phyloP scores from a whole-genome alignment of 2,113 vertebrate genomes.

The Ovis aries region DNA sequence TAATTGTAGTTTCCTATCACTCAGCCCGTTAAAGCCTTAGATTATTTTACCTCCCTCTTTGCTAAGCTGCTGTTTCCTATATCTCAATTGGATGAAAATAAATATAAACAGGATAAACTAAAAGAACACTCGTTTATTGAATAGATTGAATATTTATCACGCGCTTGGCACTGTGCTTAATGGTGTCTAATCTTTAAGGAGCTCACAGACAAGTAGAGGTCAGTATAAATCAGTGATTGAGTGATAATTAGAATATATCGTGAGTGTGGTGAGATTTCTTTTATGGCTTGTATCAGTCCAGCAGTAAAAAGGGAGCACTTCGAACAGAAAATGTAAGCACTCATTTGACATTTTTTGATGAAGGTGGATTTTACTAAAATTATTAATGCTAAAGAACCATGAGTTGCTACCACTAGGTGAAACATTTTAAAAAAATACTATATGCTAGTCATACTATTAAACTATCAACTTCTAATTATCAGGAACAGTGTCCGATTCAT shows the following conservation, averaged over 20 bases:
- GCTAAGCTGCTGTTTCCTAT: not conserved
- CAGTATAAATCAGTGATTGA: not conserved
- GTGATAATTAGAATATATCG: not conserved
- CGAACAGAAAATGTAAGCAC: not conserved
- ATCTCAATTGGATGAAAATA: not conserved
- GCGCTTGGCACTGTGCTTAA: not conserved
- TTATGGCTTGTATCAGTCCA: not conserved
- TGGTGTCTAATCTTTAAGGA: not conserved
- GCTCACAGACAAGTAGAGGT: not conserved
- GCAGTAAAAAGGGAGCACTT: not conserved
- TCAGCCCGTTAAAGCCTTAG: not conserved
- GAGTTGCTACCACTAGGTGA: not conserved
- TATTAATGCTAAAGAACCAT: not conserved
- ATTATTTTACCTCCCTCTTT: not conserved
- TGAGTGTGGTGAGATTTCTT: not conserved
- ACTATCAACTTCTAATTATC: not conserved
- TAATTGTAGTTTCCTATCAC: not conserved
- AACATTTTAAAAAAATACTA: not conserved
- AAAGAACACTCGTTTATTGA: not conserved
- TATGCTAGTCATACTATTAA: not conserved
- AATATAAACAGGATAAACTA: not conserved
- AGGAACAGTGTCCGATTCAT: not conserved
- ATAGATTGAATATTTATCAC: not conserved
- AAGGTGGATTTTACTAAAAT: not conserved
- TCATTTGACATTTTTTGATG: not conserved